Evolutionary conservation across 2,888 invertebrate species (phyloP).

Genomic region (Sarcophaga carnaria): DNA sequence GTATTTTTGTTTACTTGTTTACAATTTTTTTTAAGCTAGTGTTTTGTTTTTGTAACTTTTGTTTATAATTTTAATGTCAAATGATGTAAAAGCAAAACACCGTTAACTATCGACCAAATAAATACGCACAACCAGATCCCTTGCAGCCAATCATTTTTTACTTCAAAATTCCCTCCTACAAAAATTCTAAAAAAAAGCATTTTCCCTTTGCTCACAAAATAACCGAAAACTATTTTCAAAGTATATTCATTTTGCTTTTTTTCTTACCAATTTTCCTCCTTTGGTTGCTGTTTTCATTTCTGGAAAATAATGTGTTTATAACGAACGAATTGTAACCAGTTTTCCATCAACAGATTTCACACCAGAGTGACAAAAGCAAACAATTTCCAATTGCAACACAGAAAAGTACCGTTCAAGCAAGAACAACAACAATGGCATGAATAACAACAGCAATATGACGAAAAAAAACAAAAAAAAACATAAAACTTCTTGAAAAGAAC

Average conservation of each 20-base stretch:
- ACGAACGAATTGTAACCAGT: conserved; percentile 53
- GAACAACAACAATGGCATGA: conserved; percentile 28
- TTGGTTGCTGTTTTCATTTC: neutral
- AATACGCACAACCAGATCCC: no score
- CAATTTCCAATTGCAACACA: conserved; percentile 10
- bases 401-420: conserved; percentile 18
- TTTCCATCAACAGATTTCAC: conserved; percentile 26
- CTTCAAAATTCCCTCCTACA: no score
- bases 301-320: conserved; percentile 64
- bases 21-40: no score
- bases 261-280: no score
- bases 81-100: no score
- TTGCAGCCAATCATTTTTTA: no score
- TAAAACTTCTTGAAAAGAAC: conserved; percentile 39
- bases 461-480: neutral
- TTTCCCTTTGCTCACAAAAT: conserved; percentile 2
- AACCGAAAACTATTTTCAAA: conserved; percentile 40
- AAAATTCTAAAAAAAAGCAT: no score
- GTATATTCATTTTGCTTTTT: neutral
- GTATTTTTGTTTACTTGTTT: no score
- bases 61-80: no score
- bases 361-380: conserved; percentile 25
- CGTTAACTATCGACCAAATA: no score
- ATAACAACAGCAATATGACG: neutral
- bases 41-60: no score